Percentiles rank a stretch among this genome's conserved stretches.
Evolutionary conservation across 2,113 vertebrate genomes (phyloP).

Genomic region (Calonectris borealis): DNA sequence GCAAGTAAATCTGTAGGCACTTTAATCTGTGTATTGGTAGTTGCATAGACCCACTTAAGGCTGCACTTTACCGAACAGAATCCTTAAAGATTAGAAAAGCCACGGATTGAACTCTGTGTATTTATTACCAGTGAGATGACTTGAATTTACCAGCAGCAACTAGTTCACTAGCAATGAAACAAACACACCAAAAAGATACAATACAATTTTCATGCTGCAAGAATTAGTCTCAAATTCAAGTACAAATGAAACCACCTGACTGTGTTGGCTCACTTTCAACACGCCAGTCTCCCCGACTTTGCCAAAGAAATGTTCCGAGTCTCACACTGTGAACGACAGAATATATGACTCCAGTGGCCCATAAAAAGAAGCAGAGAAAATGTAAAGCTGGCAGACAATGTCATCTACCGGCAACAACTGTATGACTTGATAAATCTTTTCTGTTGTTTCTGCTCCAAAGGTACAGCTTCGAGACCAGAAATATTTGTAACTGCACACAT

Average conservation of each 20-base stretch:
- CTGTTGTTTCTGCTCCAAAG: constrained; percentile 34
- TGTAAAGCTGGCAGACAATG: constrained; percentile 51
- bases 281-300: constrained; percentile 42
- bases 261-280: constrained; percentile 47
- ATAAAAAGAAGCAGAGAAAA: constrained; percentile 62
- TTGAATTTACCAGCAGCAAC: neutral
- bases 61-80: neutral
- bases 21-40: neutral
- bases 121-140: neutral
- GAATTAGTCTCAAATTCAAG: constrained; percentile 42
- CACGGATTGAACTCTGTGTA: neutral
- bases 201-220: neutral
- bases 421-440: constrained; percentile 26
- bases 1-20: neutral
- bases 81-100: neutral
- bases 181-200: neutral
- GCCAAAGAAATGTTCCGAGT: constrained; percentile 43
- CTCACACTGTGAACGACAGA: constrained; percentile 51
- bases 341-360: constrained; percentile 57
- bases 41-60: neutral
- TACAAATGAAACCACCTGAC: constrained; percentile 39
- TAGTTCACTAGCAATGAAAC: neutral
- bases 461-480: neutral
- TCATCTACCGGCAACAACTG: constrained; percentile 60
- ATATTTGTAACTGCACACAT: neutral